Evolutionary conservation across 2,888 invertebrate genomes (phyloP).

Genomic region (Amphipoea oculea): DNA sequence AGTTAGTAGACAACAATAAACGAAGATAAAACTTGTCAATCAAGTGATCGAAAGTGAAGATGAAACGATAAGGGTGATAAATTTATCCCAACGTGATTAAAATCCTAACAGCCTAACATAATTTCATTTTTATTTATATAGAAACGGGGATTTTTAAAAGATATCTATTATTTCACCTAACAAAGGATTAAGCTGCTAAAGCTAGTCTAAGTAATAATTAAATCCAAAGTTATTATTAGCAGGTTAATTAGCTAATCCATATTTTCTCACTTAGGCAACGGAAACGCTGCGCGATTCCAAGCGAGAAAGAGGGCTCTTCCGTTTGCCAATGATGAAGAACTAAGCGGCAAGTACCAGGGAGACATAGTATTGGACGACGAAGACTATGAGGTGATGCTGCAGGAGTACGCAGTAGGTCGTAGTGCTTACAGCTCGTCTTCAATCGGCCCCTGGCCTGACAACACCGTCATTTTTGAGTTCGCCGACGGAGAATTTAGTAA

Average conservation of each 20-base stretch:
- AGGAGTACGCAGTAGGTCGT: constrained; percentile 79
- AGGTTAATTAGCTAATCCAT: background rate
- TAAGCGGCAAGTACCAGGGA: constrained; percentile 84
- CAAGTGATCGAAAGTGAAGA: background rate
- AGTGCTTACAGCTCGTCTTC: constrained; percentile 82
- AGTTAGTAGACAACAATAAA: constrained; percentile 18
- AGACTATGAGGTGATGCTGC: constrained; percentile 79
- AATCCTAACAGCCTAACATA: background rate
- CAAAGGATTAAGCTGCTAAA: background rate
- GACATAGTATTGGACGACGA: constrained; percentile 85
- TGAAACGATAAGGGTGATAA: background rate
- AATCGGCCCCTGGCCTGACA: constrained; percentile 81
- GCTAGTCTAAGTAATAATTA: background rate
- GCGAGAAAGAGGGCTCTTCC: constrained; percentile 56
- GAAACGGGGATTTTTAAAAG: background rate
- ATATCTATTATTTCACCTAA: background rate
- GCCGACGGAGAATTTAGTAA: constrained; percentile 82
- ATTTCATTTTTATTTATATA: background rate
- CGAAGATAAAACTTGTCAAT: background rate
- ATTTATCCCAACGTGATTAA: background rate
- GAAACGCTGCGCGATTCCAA: constrained; percentile 30
- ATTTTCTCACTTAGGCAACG: constrained; percentile 39
- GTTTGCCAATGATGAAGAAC: constrained; percentile 79
- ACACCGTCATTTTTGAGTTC: constrained; percentile 83
- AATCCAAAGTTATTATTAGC: background rate